phyloP scores from a whole-genome alignment of 1,140 invertebrate species.

The Hylaeus anthracinus region DNA sequence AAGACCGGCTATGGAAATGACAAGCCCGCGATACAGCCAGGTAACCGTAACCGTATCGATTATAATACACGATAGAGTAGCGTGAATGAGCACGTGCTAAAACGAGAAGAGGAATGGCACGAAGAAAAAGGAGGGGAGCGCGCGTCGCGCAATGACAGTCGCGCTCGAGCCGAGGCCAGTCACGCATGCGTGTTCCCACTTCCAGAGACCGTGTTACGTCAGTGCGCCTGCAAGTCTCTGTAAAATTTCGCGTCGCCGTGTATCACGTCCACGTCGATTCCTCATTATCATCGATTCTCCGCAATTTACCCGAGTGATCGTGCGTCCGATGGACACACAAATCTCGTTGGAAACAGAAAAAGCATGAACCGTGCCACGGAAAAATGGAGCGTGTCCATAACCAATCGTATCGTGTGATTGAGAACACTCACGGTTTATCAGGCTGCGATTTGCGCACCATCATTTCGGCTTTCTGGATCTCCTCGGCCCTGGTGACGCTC shows the following conservation, averaged over 20 bases:
- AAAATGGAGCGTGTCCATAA: not conserved
- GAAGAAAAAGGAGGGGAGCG: not conserved
- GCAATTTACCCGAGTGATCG: not conserved
- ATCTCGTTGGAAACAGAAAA: not conserved
- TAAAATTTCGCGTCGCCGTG: conserved; percentile 35
- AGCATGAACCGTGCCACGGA: not conserved
- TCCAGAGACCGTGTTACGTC: conserved; percentile 8
- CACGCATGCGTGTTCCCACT: conserved; percentile 46
- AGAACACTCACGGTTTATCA: conserved; percentile 91
- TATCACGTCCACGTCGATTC: too few relatives aligned
- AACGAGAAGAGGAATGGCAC: conserved; percentile 30
- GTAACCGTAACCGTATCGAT: conserved; percentile 57
- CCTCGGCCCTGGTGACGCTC: conserved; percentile 92
- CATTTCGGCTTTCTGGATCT: conserved; percentile 90
- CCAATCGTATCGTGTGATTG: not conserved
- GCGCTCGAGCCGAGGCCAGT: conserved; percentile 4
- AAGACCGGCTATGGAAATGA: conserved; percentile 40
- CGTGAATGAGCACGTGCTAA: not conserved
- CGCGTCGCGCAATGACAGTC: not conserved
- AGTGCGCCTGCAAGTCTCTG: conserved; percentile 5
- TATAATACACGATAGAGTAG: conserved; percentile 23
- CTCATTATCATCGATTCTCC: too few relatives aligned
- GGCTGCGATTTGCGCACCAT: conserved; percentile 90
- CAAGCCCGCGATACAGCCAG: conserved; percentile 9
- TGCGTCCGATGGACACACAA: too few relatives aligned